Evolutionary conservation across 2,797 vertebrate genomes (phyloP).

Genomic region (Dryobates pubescens): DNA sequence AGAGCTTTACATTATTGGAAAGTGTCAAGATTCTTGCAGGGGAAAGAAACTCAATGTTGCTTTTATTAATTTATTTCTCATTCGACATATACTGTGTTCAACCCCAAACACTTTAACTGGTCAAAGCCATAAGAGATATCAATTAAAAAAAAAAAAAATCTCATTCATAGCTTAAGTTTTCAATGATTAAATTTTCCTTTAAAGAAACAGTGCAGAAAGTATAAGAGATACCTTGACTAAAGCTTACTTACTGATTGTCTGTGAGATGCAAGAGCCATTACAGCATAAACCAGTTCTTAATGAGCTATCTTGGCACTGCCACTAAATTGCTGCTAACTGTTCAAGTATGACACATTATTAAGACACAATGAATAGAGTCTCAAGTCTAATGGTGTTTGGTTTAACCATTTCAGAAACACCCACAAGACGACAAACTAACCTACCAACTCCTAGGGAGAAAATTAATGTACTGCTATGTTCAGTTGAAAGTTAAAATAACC

Average conservation of each 20-base stretch:
- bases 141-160: neutral
- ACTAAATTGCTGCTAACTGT: neutral
- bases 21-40: neutral
- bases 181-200: neutral
- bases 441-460: neutral
- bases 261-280: neutral
- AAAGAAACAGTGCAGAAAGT: neutral
- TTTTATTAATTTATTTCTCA: neutral
- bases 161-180: neutral
- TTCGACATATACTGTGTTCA: neutral
- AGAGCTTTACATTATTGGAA: neutral
- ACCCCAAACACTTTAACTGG: neutral
- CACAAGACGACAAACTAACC: neutral
- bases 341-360: neutral
- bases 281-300: neutral
- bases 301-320: neutral
- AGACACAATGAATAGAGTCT: neutral
- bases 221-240: neutral
- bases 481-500: neutral
- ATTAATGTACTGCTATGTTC: neutral
- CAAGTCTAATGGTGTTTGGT: neutral
- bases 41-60: neutral
- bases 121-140: neutral
- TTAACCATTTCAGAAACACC: conserved; percentile 2
- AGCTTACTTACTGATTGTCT: neutral